phyloP scores from a whole-genome alignment of 2,113 vertebrate species.

The Semicossyphus pulcher region DNA sequence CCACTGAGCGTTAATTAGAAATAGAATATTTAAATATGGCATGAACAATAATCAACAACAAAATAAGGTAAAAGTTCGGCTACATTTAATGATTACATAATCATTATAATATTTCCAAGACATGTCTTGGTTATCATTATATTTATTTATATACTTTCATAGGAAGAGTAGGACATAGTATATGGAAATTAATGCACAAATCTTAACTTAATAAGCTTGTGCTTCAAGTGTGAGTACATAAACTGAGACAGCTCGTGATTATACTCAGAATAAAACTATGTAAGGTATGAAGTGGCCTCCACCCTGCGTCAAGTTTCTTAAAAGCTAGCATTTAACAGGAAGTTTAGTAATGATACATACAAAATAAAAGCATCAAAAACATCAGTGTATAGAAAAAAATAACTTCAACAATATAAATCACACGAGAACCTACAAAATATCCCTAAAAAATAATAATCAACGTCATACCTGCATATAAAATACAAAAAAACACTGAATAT shows the following conservation, averaged over 20 bases:
- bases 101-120: no score
- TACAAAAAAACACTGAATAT: neutral
- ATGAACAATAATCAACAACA: neutral
- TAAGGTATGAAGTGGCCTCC: slow-evolving; percentile 52
- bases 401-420: neutral
- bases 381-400: neutral
- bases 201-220: neutral
- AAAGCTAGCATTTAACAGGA: neutral
- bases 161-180: no score
- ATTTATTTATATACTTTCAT: no score
- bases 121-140: no score
- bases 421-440: fast-evolving
- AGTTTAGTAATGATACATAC: neutral
- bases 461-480: fast-evolving
- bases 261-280: slow-evolving; percentile 54
- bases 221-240: neutral
- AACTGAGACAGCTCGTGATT: slow-evolving; percentile 6
- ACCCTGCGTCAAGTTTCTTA: slow-evolving; percentile 36
- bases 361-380: slow-evolving; percentile 50
- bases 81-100: neutral
- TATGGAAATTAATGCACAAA: no score
- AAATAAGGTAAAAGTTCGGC: neutral
- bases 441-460: fast-evolving
- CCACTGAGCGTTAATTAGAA: no score
- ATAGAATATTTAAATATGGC: no score